A percentile compares a stretch with the other conserved stretches of the same genome.
phyloP scores from a whole-genome alignment of 2,888 invertebrate genomes.

The Onthophagus sagittarius region DNA sequence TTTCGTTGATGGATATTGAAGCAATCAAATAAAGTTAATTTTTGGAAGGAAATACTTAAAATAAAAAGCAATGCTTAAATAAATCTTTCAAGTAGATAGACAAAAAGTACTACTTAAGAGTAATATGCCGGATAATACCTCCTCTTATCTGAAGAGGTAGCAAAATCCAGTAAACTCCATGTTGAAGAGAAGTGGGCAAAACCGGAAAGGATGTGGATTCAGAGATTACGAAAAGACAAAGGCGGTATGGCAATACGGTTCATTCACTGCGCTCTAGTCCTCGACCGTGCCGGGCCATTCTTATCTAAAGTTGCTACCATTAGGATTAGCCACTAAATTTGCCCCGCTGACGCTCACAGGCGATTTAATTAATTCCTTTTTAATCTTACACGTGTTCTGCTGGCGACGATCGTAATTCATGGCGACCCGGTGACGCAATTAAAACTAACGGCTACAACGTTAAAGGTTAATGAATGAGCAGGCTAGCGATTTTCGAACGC shows the following conservation, averaged over 20 bases:
- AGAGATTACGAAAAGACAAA: background rate
- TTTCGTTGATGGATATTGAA: too few species aligned
- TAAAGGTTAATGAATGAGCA: background rate
- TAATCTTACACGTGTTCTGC: background rate
- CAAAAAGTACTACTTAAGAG: background rate
- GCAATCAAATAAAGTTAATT: too few species aligned
- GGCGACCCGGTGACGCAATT: background rate
- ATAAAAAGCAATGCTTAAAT: too few species aligned
- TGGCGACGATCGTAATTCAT: background rate
- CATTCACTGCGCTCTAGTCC: background rate
- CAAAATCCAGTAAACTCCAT: background rate
- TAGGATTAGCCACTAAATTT: background rate
- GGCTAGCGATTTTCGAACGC: background rate
- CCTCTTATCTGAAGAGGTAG: background rate
- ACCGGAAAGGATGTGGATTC: background rate
- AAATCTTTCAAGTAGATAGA: too few species aligned
- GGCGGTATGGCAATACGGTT: background rate
- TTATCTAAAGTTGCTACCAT: background rate
- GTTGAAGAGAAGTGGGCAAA: background rate
- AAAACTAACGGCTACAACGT: background rate
- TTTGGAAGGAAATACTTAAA: too few species aligned
- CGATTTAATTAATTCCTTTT: background rate
- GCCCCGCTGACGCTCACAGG: background rate
- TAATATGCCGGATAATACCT: background rate
- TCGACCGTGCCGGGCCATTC: background rate